Conservation (phyloP, 2,113 vertebrate species). For the Boulengeromyrus knoepffleri region DNA sequence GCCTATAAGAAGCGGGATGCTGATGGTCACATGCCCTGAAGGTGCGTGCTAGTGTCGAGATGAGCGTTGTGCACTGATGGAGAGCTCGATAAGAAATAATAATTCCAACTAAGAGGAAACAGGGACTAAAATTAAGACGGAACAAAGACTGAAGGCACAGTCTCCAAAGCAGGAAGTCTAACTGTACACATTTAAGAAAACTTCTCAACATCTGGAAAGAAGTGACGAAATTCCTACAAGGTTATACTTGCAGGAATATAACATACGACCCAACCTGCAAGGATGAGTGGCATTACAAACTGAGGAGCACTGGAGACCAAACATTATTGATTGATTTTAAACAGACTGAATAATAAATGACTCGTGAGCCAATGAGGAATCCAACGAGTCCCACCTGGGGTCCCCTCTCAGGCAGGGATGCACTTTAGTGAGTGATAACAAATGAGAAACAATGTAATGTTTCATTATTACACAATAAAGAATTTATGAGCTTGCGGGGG, state of each 20-base stretch:
- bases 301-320: background rate
- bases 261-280: background rate
- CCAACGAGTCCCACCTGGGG: background rate
- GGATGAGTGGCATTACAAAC: background rate
- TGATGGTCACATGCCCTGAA: background rate
- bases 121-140: background rate
- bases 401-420: background rate
- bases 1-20: background rate
- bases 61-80: background rate
- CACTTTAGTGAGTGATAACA: background rate
- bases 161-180: background rate
- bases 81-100: background rate
- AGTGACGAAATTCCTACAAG: background rate
- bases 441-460: background rate
- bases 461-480: background rate
- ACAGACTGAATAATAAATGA: slow-evolving; percentile 3
- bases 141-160: background rate
- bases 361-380: background rate
- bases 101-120: background rate
- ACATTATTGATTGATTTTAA: background rate
- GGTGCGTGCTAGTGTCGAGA: background rate
- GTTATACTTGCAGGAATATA: background rate
- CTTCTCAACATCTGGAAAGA: background rate
- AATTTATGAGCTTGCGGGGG: background rate
- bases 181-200: background rate